Conservation (phyloP, 1,140 invertebrate genomes). For the Coelopa frigida region DNA sequence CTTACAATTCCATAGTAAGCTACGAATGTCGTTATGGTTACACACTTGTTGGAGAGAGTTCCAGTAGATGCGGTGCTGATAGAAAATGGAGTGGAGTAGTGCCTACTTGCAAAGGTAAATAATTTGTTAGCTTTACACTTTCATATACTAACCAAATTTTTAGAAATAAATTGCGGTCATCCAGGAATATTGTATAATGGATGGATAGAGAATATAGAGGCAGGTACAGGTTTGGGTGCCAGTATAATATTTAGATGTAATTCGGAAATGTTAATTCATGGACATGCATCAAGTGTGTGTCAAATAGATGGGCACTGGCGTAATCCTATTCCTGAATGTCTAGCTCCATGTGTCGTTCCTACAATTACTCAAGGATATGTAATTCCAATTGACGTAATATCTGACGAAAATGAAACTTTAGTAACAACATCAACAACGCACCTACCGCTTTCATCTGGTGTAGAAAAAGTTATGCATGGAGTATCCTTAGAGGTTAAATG, state of each 20-base stretch:
- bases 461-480: slow-evolving; percentile 67
- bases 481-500: slow-evolving; percentile 79
- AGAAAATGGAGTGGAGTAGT: slow-evolving; percentile 83
- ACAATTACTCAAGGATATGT: slow-evolving; percentile 77
- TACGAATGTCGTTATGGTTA: slow-evolving; percentile 93
- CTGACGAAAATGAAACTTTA: slow-evolving; percentile 43
- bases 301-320: slow-evolving; percentile 90
- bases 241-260: slow-evolving; percentile 91
- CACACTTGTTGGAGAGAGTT: slow-evolving; percentile 77
- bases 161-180: slow-evolving; percentile 89
- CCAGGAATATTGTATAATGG: slow-evolving; percentile 88
- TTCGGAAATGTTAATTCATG: slow-evolving; percentile 86
- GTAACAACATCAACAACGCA: slow-evolving; percentile 50
- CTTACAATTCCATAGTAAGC: slow-evolving; percentile 87
- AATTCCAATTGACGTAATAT: slow-evolving; percentile 44
- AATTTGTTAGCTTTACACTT: no score
- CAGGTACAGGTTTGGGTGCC: slow-evolving; percentile 79
- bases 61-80: slow-evolving; percentile 82
- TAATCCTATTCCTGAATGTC: slow-evolving; percentile 80
- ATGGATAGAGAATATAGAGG: slow-evolving; percentile 88
- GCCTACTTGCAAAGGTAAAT: slow-evolving; percentile 67
- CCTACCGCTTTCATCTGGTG: slow-evolving; percentile 49
- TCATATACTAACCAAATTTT: slow-evolving; percentile 37
- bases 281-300: slow-evolving; percentile 82
- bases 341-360: slow-evolving; percentile 86